Conservation (phyloP, 2,888 invertebrate species). For the Thera obeliscata region DNA sequence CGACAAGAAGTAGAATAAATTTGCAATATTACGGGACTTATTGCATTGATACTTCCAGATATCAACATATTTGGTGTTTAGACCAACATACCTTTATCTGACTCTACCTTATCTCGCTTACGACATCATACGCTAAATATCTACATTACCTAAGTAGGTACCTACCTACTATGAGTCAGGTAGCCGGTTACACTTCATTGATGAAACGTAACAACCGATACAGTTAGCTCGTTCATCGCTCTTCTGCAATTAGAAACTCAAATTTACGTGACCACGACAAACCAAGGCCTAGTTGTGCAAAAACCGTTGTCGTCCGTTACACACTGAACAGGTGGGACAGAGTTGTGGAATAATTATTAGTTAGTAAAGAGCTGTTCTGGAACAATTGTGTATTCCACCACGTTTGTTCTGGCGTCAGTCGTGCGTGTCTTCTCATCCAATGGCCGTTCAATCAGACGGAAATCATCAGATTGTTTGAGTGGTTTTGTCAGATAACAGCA, state of each 20-base stretch:
- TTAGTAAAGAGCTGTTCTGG: slow-evolving; percentile 51
- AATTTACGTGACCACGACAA: slow-evolving; percentile 60
- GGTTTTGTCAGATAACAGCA: background rate
- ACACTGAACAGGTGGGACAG: slow-evolving; percentile 56
- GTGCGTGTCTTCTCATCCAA: slow-evolving; percentile 68
- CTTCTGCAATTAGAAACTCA: slow-evolving; percentile 58
- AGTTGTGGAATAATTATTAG: slow-evolving; percentile 19
- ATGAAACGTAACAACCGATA: slow-evolving; percentile 41
- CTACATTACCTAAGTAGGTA: background rate
- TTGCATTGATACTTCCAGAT: too few species aligned
- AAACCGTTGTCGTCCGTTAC: slow-evolving; percentile 74
- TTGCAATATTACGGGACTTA: too few species aligned
- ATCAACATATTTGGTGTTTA: background rate
- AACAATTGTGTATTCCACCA: slow-evolving; percentile 67
- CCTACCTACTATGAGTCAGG: slow-evolving; percentile 32
- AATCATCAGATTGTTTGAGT: slow-evolving; percentile 46
- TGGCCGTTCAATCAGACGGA: slow-evolving; percentile 62
- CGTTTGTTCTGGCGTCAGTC: slow-evolving; percentile 65
- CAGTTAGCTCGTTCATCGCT: slow-evolving; percentile 37
- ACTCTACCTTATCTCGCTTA: slow-evolving; percentile 29
- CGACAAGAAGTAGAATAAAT: too few species aligned
- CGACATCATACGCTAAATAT: slow-evolving; percentile 23
- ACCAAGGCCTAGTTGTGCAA: slow-evolving; percentile 70
- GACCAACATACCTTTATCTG: background rate
- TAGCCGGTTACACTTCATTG: slow-evolving; percentile 41